A percentile compares a stretch with the other conserved stretches of the same genome.
Conservation (phyloP, 2,888 invertebrate genomes). For the Prosopocoilus inquinatus region DNA sequence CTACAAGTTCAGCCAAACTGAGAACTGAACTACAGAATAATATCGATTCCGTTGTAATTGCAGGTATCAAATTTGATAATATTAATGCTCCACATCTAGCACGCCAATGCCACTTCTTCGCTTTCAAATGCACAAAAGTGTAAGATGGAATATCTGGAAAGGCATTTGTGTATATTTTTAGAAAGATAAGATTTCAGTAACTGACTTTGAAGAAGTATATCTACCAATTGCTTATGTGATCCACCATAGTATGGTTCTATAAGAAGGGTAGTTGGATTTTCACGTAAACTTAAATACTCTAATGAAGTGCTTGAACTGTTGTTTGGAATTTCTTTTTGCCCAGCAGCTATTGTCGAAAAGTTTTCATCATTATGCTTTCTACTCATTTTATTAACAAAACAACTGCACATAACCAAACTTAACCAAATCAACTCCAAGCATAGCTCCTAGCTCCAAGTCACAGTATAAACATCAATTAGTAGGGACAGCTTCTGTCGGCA, state of each 20-base stretch:
- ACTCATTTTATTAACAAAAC: too few species aligned
- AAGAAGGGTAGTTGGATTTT: constrained; percentile 44
- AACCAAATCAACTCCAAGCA: too few species aligned
- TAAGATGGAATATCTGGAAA: constrained; percentile 39
- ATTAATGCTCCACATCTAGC: constrained; percentile 66
- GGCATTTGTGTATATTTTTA: constrained; percentile 17
- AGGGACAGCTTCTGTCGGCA: too few species aligned
- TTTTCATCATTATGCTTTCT: too few species aligned
- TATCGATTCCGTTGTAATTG: constrained; percentile 53
- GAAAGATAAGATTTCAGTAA: neutral
- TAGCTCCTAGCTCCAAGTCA: too few species aligned
- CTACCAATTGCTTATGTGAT: constrained; percentile 67
- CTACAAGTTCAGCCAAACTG: constrained; percentile 68
- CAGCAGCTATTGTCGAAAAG: too few species aligned
- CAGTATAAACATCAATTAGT: too few species aligned
- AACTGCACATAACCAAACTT: too few species aligned
- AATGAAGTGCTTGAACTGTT: too few species aligned
- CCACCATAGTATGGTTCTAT: constrained; percentile 74
- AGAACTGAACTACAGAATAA: constrained; percentile 69
- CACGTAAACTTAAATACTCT: too few species aligned
- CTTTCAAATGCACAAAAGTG: constrained; percentile 58
- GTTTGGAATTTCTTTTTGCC: too few species aligned
- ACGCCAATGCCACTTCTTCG: constrained; percentile 78
- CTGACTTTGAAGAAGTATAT: constrained; percentile 46
- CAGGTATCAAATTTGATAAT: constrained; percentile 60